phyloP scores from a whole-genome alignment of 2,113 vertebrate genomes.

The Pandion haliaetus region DNA sequence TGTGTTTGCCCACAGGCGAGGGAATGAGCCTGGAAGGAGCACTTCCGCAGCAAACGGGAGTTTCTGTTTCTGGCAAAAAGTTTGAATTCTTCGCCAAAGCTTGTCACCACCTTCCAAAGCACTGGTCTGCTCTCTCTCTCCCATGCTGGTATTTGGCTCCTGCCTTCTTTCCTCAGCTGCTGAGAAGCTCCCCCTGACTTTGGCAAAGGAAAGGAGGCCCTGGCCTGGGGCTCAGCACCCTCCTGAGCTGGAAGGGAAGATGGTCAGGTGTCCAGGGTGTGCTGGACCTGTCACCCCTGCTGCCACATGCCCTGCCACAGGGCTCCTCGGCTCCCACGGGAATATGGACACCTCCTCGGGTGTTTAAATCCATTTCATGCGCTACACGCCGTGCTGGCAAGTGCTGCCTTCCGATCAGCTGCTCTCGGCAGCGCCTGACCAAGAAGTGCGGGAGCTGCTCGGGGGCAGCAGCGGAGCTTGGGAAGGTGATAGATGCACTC shows the following conservation, averaged over 20 bases:
- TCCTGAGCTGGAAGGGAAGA: neutral
- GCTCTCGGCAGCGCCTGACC: neutral
- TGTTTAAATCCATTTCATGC: neutral
- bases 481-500: accelerated
- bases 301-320: neutral
- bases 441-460: neutral
- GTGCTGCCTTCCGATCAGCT: neutral
- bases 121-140: neutral
- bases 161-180: neutral
- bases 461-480: accelerated
- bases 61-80: constrained; percentile 20
- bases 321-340: neutral
- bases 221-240: neutral
- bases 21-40: neutral
- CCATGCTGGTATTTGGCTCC: constrained; percentile 19
- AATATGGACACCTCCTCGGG: neutral
- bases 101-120: constrained; percentile 8
- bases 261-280: neutral
- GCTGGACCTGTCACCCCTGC: neutral
- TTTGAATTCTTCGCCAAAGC: neutral
- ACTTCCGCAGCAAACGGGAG: neutral
- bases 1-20: neutral
- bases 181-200: neutral
- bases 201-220: neutral
- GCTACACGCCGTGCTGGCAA: neutral